Evolutionary conservation across 2,888 invertebrate species (phyloP), one percentile per base, ranked within the genome.

Genomic region (Eulithis testata): DNA sequence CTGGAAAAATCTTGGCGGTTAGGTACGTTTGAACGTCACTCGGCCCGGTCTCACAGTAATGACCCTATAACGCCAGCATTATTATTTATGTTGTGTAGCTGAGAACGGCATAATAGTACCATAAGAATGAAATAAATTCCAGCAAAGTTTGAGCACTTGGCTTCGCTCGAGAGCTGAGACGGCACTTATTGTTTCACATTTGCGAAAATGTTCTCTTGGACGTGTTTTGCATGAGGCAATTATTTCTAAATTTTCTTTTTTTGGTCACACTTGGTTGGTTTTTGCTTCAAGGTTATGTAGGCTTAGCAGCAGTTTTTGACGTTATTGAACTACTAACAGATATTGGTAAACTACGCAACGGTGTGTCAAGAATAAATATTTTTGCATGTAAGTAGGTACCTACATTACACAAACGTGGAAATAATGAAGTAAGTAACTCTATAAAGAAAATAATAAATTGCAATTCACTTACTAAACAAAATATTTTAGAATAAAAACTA

Each of bases 21-120:
- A 44, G 56, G 47, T 43, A 59, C 51, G 21, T 68, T 60, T 71
- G 66, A 69, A 67, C 85, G 87, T 88, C 87, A 88, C 84, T 86
- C 79, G 79, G 82, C 82, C 84, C 87, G 85, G 84, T 87, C 84
- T 76, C 82, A 80, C 88, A 82, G 89, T 90, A 92, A 92, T 91
- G 91, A 91, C 88, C 88, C 87, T 88, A 90, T 91, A 92, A 91
- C 90, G 86, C 86, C 83, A 84, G 86, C 89, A 89, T 91, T 91
- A 91, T 91, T 92, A 92, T 92, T 91, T 92, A 91, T 91, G 89
- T 89, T 92, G 90, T 91, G 89, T 89, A 88, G 88, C 88, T 88
- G 91, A 85, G 89, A 90, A 89, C 89, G 87, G 90, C 87, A 90
- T 92, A 91, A 91, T 91, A 91, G 88, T 87, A 87, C 87, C 87